Conservation (phyloP, 2,888 invertebrate species). For the Xanthorhoe spadicearia region DNA sequence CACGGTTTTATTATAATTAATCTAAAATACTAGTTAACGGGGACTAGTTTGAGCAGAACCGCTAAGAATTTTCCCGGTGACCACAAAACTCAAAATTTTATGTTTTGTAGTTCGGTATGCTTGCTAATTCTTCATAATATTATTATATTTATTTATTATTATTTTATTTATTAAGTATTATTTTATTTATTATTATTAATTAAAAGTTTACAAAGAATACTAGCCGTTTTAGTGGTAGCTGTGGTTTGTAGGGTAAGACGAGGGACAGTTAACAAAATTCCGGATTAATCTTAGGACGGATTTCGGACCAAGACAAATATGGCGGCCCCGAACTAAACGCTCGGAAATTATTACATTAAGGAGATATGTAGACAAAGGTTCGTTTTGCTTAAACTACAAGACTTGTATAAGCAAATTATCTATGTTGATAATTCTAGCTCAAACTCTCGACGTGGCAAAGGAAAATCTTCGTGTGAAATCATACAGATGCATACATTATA, state of each 20-base stretch:
- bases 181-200: no score
- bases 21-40: no score
- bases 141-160: no score
- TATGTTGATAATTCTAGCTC: not conserved
- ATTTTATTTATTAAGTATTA: no score
- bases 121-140: no score
- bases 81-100: not conserved
- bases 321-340: constrained; percentile 71
- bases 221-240: not conserved
- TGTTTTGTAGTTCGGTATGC: no score
- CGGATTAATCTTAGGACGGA: constrained; percentile 78
- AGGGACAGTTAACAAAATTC: constrained; percentile 72
- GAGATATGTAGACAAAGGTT: constrained; percentile 62
- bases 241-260: constrained; percentile 29
- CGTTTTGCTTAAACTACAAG: constrained; percentile 47
- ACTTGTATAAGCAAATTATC: constrained; percentile 1
- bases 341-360: constrained; percentile 80
- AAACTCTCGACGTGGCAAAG: not conserved
- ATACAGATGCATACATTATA: no score
- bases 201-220: not conserved
- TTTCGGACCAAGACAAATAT: constrained; percentile 80
- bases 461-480: not conserved
- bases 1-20: no score
- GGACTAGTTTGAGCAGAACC: no score
- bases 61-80: no score